Percentiles rank a stretch among this genome's conserved stretches.
phyloP scores from a whole-genome alignment of 2,797 vertebrate species.

The Malurus splendens region DNA sequence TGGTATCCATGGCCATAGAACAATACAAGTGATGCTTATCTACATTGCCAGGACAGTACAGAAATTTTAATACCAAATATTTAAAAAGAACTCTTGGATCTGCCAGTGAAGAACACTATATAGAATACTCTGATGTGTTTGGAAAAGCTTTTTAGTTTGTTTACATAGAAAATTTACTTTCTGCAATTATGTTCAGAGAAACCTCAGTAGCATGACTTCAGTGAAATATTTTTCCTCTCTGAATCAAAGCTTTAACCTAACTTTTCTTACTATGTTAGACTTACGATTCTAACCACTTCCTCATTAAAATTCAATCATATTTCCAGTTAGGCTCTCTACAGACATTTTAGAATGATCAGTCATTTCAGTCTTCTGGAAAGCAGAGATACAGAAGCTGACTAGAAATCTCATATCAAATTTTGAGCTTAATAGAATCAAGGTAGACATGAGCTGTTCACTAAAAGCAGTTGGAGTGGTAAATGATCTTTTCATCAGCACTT shows the following conservation, averaged over 20 bases:
- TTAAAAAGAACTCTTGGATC: neutral
- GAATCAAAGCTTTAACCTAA: neutral
- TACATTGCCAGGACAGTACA: rapidly evolving
- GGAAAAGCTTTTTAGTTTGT: neutral
- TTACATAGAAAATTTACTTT: neutral
- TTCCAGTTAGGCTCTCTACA: neutral
- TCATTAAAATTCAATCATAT: neutral
- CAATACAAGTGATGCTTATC: neutral
- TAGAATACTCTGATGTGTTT: neutral
- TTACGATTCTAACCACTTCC: neutral
- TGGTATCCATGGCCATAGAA: neutral
- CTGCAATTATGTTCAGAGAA: neutral
- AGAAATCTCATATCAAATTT: neutral
- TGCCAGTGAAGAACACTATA: neutral
- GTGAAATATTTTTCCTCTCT: neutral
- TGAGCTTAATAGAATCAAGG: neutral
- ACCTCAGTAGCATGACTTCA: neutral
- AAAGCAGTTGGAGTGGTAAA: neutral
- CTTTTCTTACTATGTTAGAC: neutral
- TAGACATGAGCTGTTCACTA: neutral
- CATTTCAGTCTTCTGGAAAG: neutral
- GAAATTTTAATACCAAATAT: neutral
- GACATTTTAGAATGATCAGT: neutral
- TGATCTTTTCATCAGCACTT: neutral
- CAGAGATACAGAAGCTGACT: neutral